Conservation (phyloP, 2,888 invertebrate species). For the Temnothorax unifasciatus region DNA sequence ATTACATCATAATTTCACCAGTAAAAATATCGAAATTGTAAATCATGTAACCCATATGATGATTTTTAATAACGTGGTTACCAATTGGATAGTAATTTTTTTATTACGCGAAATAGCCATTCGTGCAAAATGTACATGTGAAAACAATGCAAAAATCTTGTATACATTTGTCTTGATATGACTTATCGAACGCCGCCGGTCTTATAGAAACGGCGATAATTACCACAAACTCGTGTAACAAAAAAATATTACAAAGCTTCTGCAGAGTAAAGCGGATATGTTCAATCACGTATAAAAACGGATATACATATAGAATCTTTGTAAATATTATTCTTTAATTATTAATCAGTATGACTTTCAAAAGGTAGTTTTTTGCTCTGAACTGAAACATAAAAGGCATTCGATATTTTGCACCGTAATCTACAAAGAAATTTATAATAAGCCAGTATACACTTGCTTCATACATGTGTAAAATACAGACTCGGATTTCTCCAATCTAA, state of each 20-base stretch:
- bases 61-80: background rate
- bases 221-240: background rate
- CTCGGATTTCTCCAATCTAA: constrained; percentile 19
- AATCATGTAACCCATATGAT: background rate
- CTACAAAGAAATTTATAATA: constrained; percentile 15
- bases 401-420: constrained; percentile 4
- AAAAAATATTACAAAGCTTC: background rate
- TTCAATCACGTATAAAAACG: background rate
- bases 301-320: background rate
- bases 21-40: background rate
- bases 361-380: background rate
- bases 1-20: background rate
- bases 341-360: background rate
- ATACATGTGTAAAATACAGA: background rate
- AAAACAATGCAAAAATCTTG: background rate
- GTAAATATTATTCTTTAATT: constrained; percentile 1
- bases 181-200: background rate
- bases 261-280: background rate
- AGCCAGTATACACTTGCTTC: background rate
- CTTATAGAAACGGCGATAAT: background rate
- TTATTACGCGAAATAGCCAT: background rate
- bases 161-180: background rate
- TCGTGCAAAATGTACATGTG: background rate
- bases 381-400: background rate
- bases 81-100: background rate